These are phyloP conservation scores for Trachelus stipa DNA, from an alignment of 2,888 invertebrate species.

Conservation along the genomic window DNA sequence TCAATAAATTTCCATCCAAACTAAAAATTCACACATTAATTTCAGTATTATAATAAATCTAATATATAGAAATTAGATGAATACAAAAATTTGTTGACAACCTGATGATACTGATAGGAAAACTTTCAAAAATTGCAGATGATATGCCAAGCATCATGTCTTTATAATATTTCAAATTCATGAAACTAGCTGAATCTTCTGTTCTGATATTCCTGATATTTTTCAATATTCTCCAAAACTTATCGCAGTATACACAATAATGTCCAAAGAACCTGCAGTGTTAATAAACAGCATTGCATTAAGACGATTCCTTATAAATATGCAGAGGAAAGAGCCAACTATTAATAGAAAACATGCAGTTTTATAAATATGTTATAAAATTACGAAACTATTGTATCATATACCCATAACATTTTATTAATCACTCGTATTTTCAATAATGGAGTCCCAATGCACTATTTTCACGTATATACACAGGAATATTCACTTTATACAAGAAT, in stretches of 20 bases:
- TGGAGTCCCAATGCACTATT: too few relatives aligned
- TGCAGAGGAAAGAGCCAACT: too few relatives aligned
- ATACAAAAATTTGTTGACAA: conserved; percentile 19
- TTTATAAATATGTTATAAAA: too few relatives aligned
- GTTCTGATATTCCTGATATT: neutral
- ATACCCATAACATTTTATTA: too few relatives aligned
- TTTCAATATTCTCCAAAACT: neutral
- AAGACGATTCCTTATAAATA: too few relatives aligned
- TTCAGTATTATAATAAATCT: neutral
- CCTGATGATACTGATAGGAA: conserved; percentile 58
- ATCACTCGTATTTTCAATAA: too few relatives aligned
- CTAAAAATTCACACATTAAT: conserved; percentile 31
- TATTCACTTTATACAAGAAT: neutral
- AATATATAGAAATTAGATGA: neutral
- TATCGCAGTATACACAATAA: neutral
- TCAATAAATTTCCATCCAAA: conserved; percentile 51
- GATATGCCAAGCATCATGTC: neutral
- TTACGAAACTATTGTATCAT: too few relatives aligned
- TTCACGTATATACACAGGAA: neutral
- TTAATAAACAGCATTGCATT: too few relatives aligned
- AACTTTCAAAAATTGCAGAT: conserved; percentile 37
- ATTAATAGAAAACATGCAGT: too few relatives aligned
- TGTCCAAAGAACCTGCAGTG: too few relatives aligned
- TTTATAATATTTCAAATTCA: neutral
- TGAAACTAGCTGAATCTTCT: neutral